Evolutionary conservation across 2,888 invertebrate genomes (phyloP), one percentile per base, ranked within the genome.

Genomic region (Caradrina clavipalpis): DNA sequence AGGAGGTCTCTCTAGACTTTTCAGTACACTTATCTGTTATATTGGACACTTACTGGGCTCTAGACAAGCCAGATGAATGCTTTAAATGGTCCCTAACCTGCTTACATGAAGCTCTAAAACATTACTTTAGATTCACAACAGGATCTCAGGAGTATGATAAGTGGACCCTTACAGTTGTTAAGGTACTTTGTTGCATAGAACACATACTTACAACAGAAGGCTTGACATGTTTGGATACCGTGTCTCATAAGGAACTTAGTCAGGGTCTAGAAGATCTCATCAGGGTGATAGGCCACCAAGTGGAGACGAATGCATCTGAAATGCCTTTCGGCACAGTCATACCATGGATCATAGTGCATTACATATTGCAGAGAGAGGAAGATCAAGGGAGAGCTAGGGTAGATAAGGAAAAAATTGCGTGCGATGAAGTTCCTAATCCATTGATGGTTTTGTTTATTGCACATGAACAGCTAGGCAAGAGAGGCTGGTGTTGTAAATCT

Each of bases 341-440:
- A 6, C 98, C 98, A 7, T 99, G 98, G 98, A 97, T 98, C 69
- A 94, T 99, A 69, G 95, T 99, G 82, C 98, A 98, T 93, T 97
- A 97, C 84, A 96, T 99, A 78, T 94, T 99, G 60, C 97, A 97
- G 87, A 96, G 97, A 85, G 97, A 97, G 82, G 98, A 98, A 87
- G 97, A 97, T 83, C 96, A 97, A 80, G 97, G 97, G 53, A 96
- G 97, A 74, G 96, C 97, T 0, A 96, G 96, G 78, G 91, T 92
- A 58, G 92, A 93, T 22, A 90, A 86, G 70, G 96, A 94, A 79
- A 93, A 91, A 78, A 94, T 95, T 53, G 93, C 96, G 15, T 85
- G 88, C 82, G 97, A 97, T 76, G 97, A 97, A 68, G 93, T 98
- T 31, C 98, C 98, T 2, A 96, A 97, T 58, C 98, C 98, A 0